phyloP scores from a whole-genome alignment of 2,797 vertebrate genomes.

The Sebastiscus albofasciatus region DNA sequence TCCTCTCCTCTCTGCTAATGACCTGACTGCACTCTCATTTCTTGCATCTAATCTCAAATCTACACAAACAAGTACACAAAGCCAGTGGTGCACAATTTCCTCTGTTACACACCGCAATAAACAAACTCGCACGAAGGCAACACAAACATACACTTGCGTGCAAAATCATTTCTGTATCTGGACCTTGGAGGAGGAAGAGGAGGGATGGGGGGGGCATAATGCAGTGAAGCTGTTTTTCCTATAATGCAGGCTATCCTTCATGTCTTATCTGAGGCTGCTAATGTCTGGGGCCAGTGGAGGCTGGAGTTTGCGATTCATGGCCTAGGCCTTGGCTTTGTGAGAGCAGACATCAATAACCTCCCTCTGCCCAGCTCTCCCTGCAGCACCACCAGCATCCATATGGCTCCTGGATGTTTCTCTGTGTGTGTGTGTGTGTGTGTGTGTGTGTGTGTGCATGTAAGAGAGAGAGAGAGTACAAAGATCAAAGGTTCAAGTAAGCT shows the following conservation, averaged over 20 bases:
- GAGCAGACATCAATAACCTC: conserved; percentile 88
- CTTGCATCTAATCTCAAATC: conserved; percentile 27
- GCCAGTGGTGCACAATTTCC: background rate
- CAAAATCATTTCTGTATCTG: background rate
- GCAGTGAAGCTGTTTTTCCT: conserved; percentile 76
- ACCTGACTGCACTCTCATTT: background rate
- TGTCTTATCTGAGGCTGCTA: conserved; percentile 85
- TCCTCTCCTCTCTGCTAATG: background rate
- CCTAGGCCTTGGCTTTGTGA: conserved; percentile 89
- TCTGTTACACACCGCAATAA: background rate
- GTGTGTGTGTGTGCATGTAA: conserved; percentile 33
- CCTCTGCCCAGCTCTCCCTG: conserved; percentile 46
- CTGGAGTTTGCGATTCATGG: conserved; percentile 84
- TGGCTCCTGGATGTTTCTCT: conserved; percentile 80
- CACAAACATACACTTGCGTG: background rate
- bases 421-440: conserved; percentile 40
- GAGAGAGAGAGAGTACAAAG: conserved; percentile 12
- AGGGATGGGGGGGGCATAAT: conserved; percentile 29
- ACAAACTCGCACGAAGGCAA: background rate
- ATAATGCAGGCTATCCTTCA: conserved; percentile 85
- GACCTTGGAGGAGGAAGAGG: conserved; percentile 21
- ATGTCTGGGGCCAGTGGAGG: conserved; percentile 86
- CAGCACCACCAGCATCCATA: conserved; percentile 78
- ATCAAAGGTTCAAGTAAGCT: conserved; percentile 55
- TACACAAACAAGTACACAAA: background rate